These are phyloP conservation scores for Drosophila kambysellisi DNA, from an alignment of 2,888 invertebrate genomes.

Conservation along the genomic window DNA sequence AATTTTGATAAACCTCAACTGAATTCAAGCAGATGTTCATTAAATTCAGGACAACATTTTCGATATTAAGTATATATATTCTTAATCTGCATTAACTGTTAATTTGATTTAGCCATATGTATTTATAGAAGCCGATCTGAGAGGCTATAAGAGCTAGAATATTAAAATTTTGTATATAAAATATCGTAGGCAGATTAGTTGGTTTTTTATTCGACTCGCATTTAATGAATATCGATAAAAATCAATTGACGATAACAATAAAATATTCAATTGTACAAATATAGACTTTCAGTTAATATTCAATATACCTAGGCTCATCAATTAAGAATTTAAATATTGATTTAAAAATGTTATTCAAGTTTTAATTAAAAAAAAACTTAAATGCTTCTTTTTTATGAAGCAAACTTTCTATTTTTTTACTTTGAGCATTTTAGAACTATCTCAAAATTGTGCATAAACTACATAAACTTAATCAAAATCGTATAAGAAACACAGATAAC, in stretches of 20 bases:
- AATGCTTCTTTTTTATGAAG: too few species aligned
- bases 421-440: too few species aligned
- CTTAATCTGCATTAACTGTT: not conserved
- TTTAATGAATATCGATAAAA: not conserved
- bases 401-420: too few species aligned
- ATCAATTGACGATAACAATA: not conserved
- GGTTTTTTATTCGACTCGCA: not conserved
- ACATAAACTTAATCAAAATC: not conserved
- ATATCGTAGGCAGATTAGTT: not conserved
- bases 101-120: not conserved
- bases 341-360: too few species aligned
- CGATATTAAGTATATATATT: not conserved
- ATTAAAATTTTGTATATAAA: not conserved
- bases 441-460: too few species aligned
- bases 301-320: not conserved
- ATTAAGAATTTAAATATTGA: not conserved
- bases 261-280: not conserved
- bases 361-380: not conserved
- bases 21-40: conserved; percentile 1
- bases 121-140: too few species aligned
- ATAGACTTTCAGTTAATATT: not conserved
- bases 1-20: not conserved
- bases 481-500: not conserved
- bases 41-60: not conserved
- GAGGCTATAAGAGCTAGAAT: not conserved